Evolutionary conservation across 2,113 vertebrate species (phyloP).

Genomic region (Pseudorasbora parva): DNA sequence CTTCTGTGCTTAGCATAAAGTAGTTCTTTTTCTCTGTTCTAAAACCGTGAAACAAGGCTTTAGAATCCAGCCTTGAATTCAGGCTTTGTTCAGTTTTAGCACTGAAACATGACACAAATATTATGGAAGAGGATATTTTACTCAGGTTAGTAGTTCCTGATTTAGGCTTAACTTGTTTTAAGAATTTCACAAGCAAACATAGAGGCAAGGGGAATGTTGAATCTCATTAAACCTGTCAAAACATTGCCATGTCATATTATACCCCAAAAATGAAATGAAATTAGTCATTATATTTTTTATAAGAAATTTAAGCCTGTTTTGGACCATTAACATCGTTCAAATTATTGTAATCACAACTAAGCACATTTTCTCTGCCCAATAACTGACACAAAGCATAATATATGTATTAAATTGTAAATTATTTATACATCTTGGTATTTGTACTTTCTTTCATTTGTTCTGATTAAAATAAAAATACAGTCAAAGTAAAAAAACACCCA

Average conservation of each 20-base stretch:
- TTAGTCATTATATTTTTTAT: neutral
- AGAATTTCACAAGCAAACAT: neutral
- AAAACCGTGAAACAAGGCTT: neutral
- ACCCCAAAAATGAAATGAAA: neutral
- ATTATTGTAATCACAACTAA: neutral
- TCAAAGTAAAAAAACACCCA: neutral
- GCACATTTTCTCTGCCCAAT: neutral
- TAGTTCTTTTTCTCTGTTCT: neutral
- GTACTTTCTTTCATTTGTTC: neutral
- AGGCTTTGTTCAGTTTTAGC: neutral
- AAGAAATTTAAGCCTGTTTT: neutral
- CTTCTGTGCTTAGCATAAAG: neutral
- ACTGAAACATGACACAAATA: neutral
- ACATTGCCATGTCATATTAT: neutral
- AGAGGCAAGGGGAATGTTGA: neutral
- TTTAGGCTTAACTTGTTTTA: constrained; percentile 8
- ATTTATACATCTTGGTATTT: neutral
- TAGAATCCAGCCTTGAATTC: neutral
- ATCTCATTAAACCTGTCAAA: neutral
- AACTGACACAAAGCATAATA: neutral
- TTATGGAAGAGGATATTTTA: constrained; percentile 7
- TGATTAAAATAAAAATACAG: neutral
- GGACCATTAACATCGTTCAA: neutral
- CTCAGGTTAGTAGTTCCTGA: neutral
- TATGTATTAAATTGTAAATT: neutral